Conservation (phyloP, 2,113 vertebrate species). For the Anolis sagrei region DNA sequence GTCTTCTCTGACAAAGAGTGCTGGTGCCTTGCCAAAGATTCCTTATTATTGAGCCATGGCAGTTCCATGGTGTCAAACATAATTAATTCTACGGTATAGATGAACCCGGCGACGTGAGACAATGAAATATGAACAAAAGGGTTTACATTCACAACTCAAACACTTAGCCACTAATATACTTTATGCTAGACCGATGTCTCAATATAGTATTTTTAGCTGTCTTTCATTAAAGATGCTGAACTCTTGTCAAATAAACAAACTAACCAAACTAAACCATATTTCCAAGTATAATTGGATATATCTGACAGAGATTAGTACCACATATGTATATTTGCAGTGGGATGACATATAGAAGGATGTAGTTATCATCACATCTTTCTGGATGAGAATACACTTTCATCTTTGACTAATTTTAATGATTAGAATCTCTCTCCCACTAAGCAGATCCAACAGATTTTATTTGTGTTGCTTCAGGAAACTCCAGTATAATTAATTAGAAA, state of each 20-base stretch:
- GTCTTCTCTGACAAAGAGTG: too few species aligned
- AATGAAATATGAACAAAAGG: background rate
- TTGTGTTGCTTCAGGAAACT: constrained; percentile 9
- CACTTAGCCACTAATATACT: background rate
- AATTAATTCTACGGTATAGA: too few species aligned
- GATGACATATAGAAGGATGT: background rate
- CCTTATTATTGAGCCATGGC: too few species aligned
- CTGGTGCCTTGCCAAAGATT: too few species aligned
- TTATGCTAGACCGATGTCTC: background rate
- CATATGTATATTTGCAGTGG: background rate
- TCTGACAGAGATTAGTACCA: constrained; percentile 5
- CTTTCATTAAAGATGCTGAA: background rate
- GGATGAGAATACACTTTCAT: constrained; percentile 25
- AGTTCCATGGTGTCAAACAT: too few species aligned
- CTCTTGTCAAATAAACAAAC: background rate
- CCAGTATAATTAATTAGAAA: constrained; percentile 22
- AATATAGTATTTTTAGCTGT: background rate
- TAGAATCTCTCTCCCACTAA: constrained; percentile 3
- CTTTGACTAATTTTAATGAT: constrained; percentile 22
- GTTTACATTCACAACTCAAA: background rate
- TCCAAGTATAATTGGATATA: constrained; percentile 4
- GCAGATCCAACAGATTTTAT: constrained; percentile 13
- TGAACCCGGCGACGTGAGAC: background rate
- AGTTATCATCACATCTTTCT: constrained; percentile 8
- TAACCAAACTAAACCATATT: background rate